These are phyloP conservation scores for Lepidurus packardi DNA, from an alignment of 1,140 invertebrate genomes.

Conservation along the genomic window DNA sequence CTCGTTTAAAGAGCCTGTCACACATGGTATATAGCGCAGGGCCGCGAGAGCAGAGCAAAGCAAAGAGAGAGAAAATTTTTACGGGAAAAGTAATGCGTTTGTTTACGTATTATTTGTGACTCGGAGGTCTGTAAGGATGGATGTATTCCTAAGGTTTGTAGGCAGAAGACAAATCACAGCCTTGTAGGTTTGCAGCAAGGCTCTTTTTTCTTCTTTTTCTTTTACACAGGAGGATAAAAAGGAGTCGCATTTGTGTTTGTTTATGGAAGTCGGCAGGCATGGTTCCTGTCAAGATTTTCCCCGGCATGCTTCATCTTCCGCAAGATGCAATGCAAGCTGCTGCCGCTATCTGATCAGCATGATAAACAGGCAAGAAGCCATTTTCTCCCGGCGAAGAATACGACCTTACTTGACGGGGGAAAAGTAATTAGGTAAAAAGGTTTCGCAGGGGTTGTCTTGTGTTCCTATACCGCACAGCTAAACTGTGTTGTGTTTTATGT, in stretches of 20 bases:
- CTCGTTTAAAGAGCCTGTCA: constrained; percentile 19
- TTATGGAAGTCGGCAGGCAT: constrained; percentile 21
- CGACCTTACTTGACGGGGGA: constrained; percentile 11
- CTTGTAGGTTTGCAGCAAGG: neutral
- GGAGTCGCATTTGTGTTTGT: constrained; percentile 11
- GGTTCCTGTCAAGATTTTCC: constrained; percentile 12
- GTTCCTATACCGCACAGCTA: neutral
- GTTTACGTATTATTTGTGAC: neutral
- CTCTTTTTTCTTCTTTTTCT: too few relatives aligned
- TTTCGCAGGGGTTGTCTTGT: neutral
- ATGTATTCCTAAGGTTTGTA: neutral
- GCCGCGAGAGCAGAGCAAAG: neutral
- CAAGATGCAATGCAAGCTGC: constrained; percentile 6
- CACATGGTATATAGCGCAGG: neutral
- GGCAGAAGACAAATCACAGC: neutral
- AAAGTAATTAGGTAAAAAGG: constrained; percentile 20
- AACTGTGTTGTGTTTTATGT: neutral
- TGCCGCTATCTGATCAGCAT: constrained; percentile 18
- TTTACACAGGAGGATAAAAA: neutral
- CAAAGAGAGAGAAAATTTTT: neutral
- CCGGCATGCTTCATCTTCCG: constrained; percentile 17
- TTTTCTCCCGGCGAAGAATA: neutral
- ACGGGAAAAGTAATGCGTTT: neutral
- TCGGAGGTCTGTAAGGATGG: neutral
- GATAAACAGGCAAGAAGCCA: constrained; percentile 15